These are phyloP conservation scores for Rhynchotus rufescens DNA, from an alignment of 2,797 vertebrate species.

Conservation along the genomic window DNA sequence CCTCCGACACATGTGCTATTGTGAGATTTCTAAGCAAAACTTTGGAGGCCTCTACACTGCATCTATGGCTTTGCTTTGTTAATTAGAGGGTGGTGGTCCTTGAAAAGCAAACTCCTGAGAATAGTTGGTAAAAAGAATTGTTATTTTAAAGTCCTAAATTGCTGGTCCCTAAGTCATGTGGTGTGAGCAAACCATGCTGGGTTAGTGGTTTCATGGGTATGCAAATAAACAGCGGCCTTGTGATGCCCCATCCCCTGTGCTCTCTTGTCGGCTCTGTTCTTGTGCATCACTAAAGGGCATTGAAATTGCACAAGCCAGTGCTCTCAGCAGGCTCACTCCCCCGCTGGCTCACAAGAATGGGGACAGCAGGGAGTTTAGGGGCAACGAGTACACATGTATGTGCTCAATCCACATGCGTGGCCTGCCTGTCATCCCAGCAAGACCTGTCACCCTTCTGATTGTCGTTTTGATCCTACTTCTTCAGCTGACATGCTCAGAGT, in stretches of 20 bases:
- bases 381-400: constrained; percentile 62
- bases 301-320: constrained; percentile 65
- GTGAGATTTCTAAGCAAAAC: not conserved
- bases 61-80: not conserved
- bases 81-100: not conserved
- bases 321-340: constrained; percentile 12
- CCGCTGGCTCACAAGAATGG: constrained; percentile 58
- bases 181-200: not conserved
- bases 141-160: not conserved
- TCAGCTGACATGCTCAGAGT: not conserved
- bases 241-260: not conserved
- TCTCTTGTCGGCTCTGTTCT: constrained; percentile 56
- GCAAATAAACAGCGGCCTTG: constrained; percentile 21
- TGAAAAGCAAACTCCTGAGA: not conserved
- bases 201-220: not conserved
- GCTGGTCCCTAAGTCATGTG: not conserved
- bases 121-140: not conserved
- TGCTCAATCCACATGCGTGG: constrained; percentile 40
- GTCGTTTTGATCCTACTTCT: constrained; percentile 54
- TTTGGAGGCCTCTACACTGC: not conserved
- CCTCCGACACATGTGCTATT: not conserved
- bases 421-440: constrained; percentile 67
- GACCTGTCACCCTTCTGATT: constrained; percentile 50
- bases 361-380: constrained; percentile 55
- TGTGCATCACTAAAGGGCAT: constrained; percentile 58